Conservation (phyloP, 2,888 invertebrate species). For the Mylabris sibirica region DNA sequence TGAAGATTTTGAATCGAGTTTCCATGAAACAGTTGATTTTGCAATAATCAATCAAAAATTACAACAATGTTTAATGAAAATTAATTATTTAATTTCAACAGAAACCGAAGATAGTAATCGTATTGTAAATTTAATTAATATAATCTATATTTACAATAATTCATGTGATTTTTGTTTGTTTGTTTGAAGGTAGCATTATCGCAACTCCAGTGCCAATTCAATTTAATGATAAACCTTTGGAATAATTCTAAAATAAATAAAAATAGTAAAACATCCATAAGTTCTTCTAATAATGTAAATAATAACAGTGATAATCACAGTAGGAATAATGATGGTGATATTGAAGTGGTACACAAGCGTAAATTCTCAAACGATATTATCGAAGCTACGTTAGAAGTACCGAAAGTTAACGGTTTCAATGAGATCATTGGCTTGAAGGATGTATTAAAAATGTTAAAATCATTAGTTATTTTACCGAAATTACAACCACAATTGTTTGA, state of each 20-base stretch:
- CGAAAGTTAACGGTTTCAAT: constrained; percentile 54
- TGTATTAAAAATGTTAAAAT: constrained; percentile 62
- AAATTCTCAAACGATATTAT: neutral
- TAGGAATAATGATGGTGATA: neutral
- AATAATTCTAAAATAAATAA: neutral
- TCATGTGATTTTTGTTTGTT: neutral
- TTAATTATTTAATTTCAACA: constrained; percentile 17
- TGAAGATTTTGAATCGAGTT: constrained; percentile 12
- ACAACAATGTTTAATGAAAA: constrained; percentile 16
- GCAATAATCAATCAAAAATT: constrained; percentile 14
- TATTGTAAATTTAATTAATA: neutral
- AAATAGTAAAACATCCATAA: neutral
- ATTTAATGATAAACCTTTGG: constrained; percentile 4
- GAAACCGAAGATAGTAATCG: constrained; percentile 15
- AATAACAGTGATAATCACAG: neutral
- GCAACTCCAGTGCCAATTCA: constrained; percentile 9
- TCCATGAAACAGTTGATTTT: constrained; percentile 1
- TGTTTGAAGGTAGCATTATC: constrained; percentile 5
- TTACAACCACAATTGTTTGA: constrained; percentile 66
- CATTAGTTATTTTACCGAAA: constrained; percentile 64
- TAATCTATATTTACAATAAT: neutral
- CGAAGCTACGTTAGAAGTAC: constrained; percentile 43
- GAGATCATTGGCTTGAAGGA: constrained; percentile 64
- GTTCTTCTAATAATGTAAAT: neutral
- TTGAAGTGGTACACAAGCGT: neutral